Evolutionary conservation across 2,797 vertebrate genomes (phyloP).

Genomic region (Gastrophryne carolinensis): DNA sequence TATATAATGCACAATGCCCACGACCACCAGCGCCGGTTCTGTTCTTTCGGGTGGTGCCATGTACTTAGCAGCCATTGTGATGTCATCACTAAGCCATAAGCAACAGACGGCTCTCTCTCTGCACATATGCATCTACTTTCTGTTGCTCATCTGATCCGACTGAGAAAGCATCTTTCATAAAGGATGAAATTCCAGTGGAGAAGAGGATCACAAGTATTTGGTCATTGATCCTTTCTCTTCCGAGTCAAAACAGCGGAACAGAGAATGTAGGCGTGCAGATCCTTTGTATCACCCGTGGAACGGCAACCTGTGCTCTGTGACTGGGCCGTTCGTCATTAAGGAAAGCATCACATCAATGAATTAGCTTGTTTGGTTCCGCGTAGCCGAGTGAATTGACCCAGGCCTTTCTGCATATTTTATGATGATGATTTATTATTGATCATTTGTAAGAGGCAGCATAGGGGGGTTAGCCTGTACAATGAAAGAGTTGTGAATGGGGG

Average conservation of each 20-base stretch:
- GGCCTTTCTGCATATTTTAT: neutral
- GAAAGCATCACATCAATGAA: neutral
- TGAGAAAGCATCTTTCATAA: too few species aligned
- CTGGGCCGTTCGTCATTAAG: neutral
- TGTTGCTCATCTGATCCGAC: too few species aligned
- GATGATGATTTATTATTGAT: neutral
- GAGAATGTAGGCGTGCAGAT: neutral
- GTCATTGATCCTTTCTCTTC: too few species aligned
- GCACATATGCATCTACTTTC: too few species aligned
- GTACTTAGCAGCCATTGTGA: too few species aligned
- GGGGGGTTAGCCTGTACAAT: too few species aligned
- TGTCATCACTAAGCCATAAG: neutral
- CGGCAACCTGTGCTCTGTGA: neutral
- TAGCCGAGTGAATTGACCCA: neutral
- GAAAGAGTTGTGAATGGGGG: neutral
- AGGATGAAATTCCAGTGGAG: too few species aligned
- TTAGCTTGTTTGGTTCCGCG: neutral
- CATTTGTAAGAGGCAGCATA: neutral
- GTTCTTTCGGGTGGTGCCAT: too few species aligned
- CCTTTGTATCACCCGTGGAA: neutral
- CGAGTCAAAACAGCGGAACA: neutral
- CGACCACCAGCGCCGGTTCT: too few species aligned
- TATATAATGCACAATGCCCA: too few species aligned
- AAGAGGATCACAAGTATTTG: too few species aligned
- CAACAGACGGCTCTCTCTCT: neutral